A percentile compares a stretch with the other conserved stretches of the same genome.
These are phyloP conservation scores for Cheilosia impressa DNA, from an alignment of 2,888 invertebrate genomes.

Conservation along the genomic window DNA sequence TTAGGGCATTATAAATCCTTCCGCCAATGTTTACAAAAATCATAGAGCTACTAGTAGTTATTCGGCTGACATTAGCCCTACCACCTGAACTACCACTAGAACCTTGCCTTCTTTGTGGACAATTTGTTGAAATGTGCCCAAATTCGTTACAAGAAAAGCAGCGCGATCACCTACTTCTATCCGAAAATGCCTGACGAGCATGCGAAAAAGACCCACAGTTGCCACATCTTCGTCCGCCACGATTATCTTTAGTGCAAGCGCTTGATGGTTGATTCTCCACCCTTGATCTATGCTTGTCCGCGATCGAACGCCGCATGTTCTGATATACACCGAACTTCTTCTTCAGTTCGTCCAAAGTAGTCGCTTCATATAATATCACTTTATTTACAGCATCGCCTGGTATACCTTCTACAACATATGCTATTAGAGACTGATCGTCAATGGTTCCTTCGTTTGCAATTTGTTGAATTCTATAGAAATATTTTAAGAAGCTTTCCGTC, in stretches of 20 bases:
- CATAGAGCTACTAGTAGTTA: too few species aligned
- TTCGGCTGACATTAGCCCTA: too few species aligned
- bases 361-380: background rate
- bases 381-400: too few species aligned
- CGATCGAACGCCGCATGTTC: conserved; percentile 4
- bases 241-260: background rate
- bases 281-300: conserved; percentile 6
- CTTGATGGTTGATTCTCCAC: background rate
- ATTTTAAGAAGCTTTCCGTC: background rate
- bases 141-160: conserved; percentile 26
- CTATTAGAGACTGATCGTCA: too few species aligned
- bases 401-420: too few species aligned
- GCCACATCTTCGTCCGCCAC: conserved; percentile 2
- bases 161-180: conserved; percentile 16
- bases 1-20: too few species aligned
- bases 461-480: too few species aligned
- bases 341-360: conserved; percentile 8
- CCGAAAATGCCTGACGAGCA: conserved; percentile 3
- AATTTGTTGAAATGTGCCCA: conserved; percentile 29
- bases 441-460: too few species aligned
- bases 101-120: conserved; percentile 11
- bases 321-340: conserved; percentile 4
- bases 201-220: conserved; percentile 19
- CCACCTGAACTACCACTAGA: background rate
- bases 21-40: too few species aligned